These are phyloP conservation scores for Vicugna pacos DNA, from an alignment of 2,113 vertebrate genomes.

Conservation along the genomic window DNA sequence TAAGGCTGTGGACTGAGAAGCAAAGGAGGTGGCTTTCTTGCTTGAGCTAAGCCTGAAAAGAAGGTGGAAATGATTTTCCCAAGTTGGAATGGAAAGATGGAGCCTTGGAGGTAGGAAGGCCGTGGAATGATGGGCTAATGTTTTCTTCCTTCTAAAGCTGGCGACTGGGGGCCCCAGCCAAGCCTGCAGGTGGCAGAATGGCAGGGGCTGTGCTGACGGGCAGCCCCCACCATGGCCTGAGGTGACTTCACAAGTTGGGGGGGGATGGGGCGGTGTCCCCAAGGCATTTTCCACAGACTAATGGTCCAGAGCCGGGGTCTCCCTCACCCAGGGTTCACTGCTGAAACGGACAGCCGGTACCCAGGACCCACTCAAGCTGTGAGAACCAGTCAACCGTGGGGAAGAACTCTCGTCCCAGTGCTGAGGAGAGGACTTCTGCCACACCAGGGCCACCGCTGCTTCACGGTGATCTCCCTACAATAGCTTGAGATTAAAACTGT, in stretches of 20 bases:
- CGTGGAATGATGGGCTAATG: not conserved
- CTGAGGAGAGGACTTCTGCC: not conserved
- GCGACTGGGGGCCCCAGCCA: not conserved
- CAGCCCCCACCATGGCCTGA: accelerated
- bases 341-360: not conserved
- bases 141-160: not conserved
- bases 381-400: not conserved
- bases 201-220: not conserved
- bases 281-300: not conserved
- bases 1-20: not conserved
- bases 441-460: not conserved
- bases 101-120: not conserved
- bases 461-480: not conserved
- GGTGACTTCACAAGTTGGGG: not conserved
- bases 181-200: not conserved
- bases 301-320: accelerated
- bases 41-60: not conserved
- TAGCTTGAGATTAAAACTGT: not conserved
- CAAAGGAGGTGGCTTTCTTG: not conserved
- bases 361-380: too few species aligned
- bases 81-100: not conserved
- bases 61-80: not conserved
- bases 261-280: accelerated
- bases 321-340: not conserved
- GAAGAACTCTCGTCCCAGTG: not conserved